These are phyloP conservation scores for Holocentrus rufus DNA, from an alignment of 2,797 vertebrate species.

Conservation along the genomic window DNA sequence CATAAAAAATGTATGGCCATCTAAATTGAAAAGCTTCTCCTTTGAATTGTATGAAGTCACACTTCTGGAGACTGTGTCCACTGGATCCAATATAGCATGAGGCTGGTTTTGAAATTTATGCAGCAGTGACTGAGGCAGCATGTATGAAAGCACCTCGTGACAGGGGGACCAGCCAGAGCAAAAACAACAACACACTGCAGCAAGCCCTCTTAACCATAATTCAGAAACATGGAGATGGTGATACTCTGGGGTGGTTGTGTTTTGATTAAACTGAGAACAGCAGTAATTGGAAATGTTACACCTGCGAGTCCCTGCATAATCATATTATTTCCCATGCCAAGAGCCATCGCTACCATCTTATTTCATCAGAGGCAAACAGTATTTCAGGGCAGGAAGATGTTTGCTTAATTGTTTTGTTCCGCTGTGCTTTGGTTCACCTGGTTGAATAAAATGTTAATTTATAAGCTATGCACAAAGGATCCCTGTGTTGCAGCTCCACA, in stretches of 20 bases:
- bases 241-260: conserved; percentile 53
- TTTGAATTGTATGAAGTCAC: neutral
- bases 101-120: conserved; percentile 20
- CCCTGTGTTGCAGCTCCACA: conserved; percentile 32
- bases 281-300: conserved; percentile 67
- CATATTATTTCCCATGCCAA: conserved; percentile 40
- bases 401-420: conserved; percentile 57
- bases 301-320: conserved; percentile 63
- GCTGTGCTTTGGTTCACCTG: conserved; percentile 42
- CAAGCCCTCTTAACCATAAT: conserved; percentile 37
- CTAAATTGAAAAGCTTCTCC: conserved; percentile 4
- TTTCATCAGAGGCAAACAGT: conserved; percentile 47
- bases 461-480: conserved; percentile 45
- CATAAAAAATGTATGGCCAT: neutral
- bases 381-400: conserved; percentile 38
- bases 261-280: conserved; percentile 64
- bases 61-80: neutral
- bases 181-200: conserved; percentile 26
- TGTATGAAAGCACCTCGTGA: conserved; percentile 28
- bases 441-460: conserved; percentile 59
- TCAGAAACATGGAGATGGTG: conserved; percentile 48
- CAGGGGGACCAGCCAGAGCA: neutral
- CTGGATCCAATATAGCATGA: neutral
- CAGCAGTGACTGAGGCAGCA: neutral
- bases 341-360: conserved; percentile 33